A percentile compares a stretch with the other conserved stretches of the same genome.
phyloP scores from a whole-genome alignment of 64 coral and sea anemone genomes.

The Porites lutea region DNA sequence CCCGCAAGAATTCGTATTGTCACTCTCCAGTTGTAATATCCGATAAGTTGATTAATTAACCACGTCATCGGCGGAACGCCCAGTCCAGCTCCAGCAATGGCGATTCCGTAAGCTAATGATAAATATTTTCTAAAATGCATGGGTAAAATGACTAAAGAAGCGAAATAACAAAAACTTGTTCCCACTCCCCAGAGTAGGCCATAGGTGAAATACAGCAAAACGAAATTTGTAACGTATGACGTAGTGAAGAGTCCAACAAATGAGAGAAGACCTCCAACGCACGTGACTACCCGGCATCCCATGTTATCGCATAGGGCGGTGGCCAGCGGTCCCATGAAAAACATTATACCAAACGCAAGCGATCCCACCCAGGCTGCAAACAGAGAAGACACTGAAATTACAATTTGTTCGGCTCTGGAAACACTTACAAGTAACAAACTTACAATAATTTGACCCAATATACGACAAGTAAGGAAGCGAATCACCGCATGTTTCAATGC shows the following conservation, averaged over 20 bases:
- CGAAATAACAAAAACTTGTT: constrained; percentile 50
- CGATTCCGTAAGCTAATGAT: constrained; percentile 55
- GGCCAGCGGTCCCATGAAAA: constrained; percentile 53
- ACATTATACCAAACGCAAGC: constrained; percentile 36
- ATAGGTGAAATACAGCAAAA: constrained; percentile 50
- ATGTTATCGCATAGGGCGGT: constrained; percentile 22
- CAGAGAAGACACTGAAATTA: not conserved
- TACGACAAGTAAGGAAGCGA: no score
- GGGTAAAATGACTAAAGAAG: constrained; percentile 36
- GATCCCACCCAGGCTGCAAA: constrained; percentile 60
- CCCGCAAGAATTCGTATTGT: constrained; percentile 45
- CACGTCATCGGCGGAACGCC: constrained; percentile 41
- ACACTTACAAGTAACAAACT: no score
- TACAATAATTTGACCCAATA: no score
- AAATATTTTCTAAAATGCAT: constrained; percentile 42
- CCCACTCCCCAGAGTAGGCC: constrained; percentile 54
- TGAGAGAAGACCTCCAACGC: constrained; percentile 20
- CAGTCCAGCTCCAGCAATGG: constrained; percentile 63
- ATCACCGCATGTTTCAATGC: no score
- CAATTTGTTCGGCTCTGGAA: no score
- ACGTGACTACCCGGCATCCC: constrained; percentile 37
- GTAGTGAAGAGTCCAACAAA: constrained; percentile 27
- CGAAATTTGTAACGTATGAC: constrained; percentile 45
- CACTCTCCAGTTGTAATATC: constrained; percentile 15
- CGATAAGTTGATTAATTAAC: constrained; percentile 16